Conservation (phyloP, 2,797 vertebrate species). For the Chelon labrosus region DNA sequence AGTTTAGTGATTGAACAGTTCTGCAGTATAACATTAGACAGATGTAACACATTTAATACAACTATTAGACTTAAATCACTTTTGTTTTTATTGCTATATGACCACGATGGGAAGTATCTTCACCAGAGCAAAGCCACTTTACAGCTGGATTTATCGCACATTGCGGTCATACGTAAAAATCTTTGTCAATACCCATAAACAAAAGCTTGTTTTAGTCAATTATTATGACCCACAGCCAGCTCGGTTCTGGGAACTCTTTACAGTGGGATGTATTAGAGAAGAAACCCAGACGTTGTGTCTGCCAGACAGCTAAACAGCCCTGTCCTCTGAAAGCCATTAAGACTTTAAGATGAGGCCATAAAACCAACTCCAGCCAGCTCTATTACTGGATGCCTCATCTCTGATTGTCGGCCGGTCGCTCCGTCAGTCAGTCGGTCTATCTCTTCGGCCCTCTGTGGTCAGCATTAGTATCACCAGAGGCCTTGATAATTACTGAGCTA, state of each 20-base stretch:
- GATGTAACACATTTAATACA: slow-evolving; percentile 11
- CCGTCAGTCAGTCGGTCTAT: slow-evolving; percentile 32
- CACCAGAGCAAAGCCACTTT: slow-evolving; percentile 8
- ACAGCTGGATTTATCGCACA: slow-evolving; percentile 34
- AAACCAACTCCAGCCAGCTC: slow-evolving; percentile 66
- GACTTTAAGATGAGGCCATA: slow-evolving; percentile 75
- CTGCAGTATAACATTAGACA: background rate
- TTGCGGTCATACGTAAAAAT: slow-evolving; percentile 35
- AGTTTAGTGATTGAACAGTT: background rate
- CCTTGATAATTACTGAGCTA: slow-evolving; percentile 60
- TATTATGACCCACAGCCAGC: slow-evolving; percentile 51
- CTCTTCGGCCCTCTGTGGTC: slow-evolving; percentile 47
- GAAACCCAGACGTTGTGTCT: slow-evolving; percentile 72
- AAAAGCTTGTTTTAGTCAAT: slow-evolving; percentile 46
- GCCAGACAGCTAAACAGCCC: slow-evolving; percentile 68
- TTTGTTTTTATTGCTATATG: slow-evolving; percentile 11
- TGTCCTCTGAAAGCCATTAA: slow-evolving; percentile 74
- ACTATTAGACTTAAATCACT: slow-evolving; percentile 4
- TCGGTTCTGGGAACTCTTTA: slow-evolving; percentile 72
- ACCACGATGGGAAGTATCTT: slow-evolving; percentile 17
- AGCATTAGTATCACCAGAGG: slow-evolving; percentile 59
- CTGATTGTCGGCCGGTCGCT: slow-evolving; percentile 37
- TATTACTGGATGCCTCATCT: slow-evolving; percentile 53
- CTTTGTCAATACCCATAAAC: slow-evolving; percentile 64
- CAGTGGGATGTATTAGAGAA: slow-evolving; percentile 64